phyloP scores from a whole-genome alignment of 2,113 vertebrate genomes.

The Aegotheles bennettii region DNA sequence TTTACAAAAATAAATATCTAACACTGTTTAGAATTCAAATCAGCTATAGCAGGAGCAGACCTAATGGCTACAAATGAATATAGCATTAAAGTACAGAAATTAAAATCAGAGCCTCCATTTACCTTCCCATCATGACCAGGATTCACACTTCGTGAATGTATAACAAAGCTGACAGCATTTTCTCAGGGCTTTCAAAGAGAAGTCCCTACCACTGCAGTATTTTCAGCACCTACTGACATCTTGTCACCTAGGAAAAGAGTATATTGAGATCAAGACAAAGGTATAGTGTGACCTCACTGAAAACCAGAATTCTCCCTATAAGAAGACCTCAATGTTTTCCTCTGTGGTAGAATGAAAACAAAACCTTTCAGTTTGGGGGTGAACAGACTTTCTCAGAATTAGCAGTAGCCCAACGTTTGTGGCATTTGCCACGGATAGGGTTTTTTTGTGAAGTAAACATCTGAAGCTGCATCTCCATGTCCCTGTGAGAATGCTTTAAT shows the following conservation, averaged over 20 bases:
- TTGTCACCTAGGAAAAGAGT: not conserved
- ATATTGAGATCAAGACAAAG: not conserved
- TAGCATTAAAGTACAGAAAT: not conserved
- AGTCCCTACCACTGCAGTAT: not conserved
- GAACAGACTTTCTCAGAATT: not conserved
- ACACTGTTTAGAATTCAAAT: conserved; percentile 36
- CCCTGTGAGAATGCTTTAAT: not conserved
- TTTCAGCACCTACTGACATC: not conserved
- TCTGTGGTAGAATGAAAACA: not conserved
- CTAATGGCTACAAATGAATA: not conserved
- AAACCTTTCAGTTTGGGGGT: not conserved
- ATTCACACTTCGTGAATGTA: not conserved
- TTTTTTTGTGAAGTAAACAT: not conserved
- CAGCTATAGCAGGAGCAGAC: conserved; percentile 2
- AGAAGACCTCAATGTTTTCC: not conserved
- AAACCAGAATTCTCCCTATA: not conserved
- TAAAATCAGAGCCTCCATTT: conserved; percentile 23
- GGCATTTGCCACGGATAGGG: not conserved
- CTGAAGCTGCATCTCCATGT: not conserved
- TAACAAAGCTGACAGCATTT: not conserved
- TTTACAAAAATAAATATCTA: conserved; percentile 44
- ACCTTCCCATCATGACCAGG: not conserved
- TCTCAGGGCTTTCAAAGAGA: not conserved
- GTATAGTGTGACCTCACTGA: not conserved
- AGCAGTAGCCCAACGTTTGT: not conserved